These are phyloP conservation scores for Anguilla obscura DNA, from an alignment of 2,797 vertebrate genomes.

Conservation along the genomic window DNA sequence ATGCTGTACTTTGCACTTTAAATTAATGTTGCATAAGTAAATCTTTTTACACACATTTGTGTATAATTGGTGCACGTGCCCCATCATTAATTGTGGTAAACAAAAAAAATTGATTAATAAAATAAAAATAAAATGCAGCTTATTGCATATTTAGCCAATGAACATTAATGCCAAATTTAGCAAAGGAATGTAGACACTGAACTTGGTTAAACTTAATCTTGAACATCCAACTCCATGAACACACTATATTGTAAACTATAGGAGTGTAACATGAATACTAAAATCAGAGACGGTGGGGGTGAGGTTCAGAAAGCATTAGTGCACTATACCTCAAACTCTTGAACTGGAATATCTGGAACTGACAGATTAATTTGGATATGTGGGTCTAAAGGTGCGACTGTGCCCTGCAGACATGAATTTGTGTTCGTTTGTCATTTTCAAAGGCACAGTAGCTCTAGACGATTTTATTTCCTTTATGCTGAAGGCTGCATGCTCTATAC, in stretches of 20 bases:
- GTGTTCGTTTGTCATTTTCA: not conserved
- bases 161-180: not conserved
- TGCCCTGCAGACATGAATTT: not conserved
- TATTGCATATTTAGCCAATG: not conserved
- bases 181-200: not conserved
- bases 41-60: not conserved
- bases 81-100: not conserved
- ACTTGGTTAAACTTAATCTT: not conserved
- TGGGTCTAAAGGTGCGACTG: not conserved
- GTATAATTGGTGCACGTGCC: not conserved
- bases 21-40: not conserved
- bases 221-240: slow-evolving; percentile 24
- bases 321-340: too few species aligned
- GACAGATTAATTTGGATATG: slow-evolving; percentile 6
- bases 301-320: not conserved
- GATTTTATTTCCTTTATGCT: not conserved
- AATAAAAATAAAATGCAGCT: not conserved
- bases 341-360: not conserved
- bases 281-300: not conserved
- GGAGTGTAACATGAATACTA: not conserved
- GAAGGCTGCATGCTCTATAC: not conserved
- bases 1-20: not conserved
- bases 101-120: not conserved
- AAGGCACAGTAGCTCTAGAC: not conserved
- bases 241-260: slow-evolving; percentile 13